These are phyloP conservation scores for Recurvirostra avosetta DNA, from an alignment of 2,113 vertebrate genomes.

Conservation along the genomic window DNA sequence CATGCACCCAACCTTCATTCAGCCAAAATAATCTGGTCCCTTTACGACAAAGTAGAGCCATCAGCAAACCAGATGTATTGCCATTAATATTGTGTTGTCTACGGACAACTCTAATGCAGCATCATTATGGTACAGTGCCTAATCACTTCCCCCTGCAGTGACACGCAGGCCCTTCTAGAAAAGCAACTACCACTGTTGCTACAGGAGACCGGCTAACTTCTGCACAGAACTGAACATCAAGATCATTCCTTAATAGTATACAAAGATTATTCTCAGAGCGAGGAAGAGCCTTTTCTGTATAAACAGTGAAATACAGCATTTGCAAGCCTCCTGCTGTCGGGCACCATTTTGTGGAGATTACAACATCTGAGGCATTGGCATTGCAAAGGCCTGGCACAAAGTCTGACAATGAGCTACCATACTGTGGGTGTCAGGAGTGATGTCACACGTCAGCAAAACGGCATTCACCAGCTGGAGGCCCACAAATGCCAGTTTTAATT, in stretches of 20 bases:
- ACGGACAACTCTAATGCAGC: not conserved
- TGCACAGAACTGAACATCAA: not conserved
- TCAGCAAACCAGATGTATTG: not conserved
- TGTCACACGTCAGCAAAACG: constrained; percentile 43
- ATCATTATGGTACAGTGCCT: rapidly evolving
- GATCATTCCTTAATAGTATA: not conserved
- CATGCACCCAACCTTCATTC: not conserved
- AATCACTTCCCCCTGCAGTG: not conserved
- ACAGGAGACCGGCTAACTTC: not conserved
- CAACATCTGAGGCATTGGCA: constrained; percentile 31
- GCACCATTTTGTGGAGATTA: not conserved
- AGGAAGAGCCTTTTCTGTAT: not conserved
- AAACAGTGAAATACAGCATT: not conserved
- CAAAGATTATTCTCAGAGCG: not conserved
- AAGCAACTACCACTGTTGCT: not conserved
- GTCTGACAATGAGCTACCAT: constrained; percentile 19
- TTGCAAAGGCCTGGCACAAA: not conserved
- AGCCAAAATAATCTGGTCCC: not conserved
- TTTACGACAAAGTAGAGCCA: not conserved
- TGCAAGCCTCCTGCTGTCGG: not conserved
- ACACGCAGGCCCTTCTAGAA: too few relatives aligned
- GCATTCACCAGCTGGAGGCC: constrained; percentile 57
- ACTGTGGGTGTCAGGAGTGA: constrained; percentile 48
- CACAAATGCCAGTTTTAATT: constrained; percentile 51
- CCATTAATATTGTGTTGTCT: rapidly evolving